A percentile compares a stretch with the other conserved stretches of the same genome.
Conservation (phyloP, 2,888 invertebrate genomes). For the Lucinisca nassula region DNA sequence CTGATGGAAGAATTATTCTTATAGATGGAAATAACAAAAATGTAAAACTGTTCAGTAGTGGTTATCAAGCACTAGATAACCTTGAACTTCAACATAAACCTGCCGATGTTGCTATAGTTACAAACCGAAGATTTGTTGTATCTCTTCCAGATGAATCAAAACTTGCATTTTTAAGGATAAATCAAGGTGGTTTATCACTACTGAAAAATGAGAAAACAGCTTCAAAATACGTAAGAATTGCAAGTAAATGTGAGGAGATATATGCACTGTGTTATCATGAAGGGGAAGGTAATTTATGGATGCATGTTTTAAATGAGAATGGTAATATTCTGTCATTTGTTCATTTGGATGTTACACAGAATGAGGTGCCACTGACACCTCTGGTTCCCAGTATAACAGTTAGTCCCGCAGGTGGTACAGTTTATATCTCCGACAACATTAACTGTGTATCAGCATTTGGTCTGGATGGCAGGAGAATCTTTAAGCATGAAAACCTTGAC, state of each 20-base stretch:
- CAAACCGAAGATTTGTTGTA: conserved; percentile 9
- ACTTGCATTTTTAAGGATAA: conserved; percentile 6
- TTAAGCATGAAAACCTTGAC: conserved; percentile 2
- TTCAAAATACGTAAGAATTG: conserved; percentile 36
- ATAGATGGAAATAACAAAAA: conserved; percentile 22
- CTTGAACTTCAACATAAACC: conserved; percentile 3
- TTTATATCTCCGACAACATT: conserved; percentile 31
- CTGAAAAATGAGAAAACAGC: conserved; percentile 7
- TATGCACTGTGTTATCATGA: conserved; percentile 31
- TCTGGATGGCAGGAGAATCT: conserved; percentile 35
- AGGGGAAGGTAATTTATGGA: background rate
- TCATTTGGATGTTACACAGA: background rate
- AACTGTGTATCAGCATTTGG: conserved; percentile 32
- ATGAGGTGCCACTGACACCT: background rate
- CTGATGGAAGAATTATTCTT: conserved; percentile 17
- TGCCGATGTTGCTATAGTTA: conserved; percentile 38
- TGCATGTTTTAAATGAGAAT: conserved; percentile 20
- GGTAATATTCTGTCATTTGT: conserved; percentile 33
- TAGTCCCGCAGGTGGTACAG: conserved; percentile 41
- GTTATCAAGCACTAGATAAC: conserved; percentile 1
- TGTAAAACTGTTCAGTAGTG: conserved; percentile 27
- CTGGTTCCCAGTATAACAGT: conserved; percentile 20
- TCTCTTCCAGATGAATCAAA: conserved; percentile 3
- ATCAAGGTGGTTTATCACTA: conserved; percentile 6
- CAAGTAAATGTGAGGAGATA: conserved; percentile 18